Base-by-base conservation (phyloP, 2,113 vertebrate species). In the Pithys albifrons region DNA sequence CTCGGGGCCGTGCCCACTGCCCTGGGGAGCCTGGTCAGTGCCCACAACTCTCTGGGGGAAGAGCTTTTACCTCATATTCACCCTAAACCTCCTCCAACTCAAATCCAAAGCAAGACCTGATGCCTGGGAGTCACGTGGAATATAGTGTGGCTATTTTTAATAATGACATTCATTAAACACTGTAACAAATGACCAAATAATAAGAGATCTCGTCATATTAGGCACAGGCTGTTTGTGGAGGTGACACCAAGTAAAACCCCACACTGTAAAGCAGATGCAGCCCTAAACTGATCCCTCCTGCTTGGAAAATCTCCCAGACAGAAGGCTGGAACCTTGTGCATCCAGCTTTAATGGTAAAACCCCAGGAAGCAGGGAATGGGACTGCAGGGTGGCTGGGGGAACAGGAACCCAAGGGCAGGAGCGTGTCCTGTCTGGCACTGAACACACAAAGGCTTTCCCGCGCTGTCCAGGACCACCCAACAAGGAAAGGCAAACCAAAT, bases 291-390 rank as follows among this genome's bases (percentile, higher is more conserved):
- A 33, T 41, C n/a, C 29, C 5, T 28, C 22, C 65, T 35, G n/a
- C 12, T 41, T 37, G 48, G 19, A 71, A 41, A 77, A 27, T 29
- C 9, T 39, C 27, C 35, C 55, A 58, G 55, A 22, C 28, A 75
- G 51, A 28, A n/a, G 28, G 51, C 5, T 22, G 25, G 58, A 4
- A 14, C 25, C 6, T 14, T 12, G 10, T 33, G 41, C 79, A 49
- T 37, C 27, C 35, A 43, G 4, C 0, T 66, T 73, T 46, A 39
- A 29, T 14, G 12, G 43, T 14, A 49, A 52, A 52, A 27, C 51
- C 69, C 24, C 19, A 14, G 37, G 33, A 46, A 57, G 12, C 12
- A 23, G 0, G 1, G 24, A 18, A 18, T 4, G 0, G 27, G 7
- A 23, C 55, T 64, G 48, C 48, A 29, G 69, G 23, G 39, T 1